Evolutionary conservation across 2,113 vertebrate genomes (phyloP).

Genomic region (Scortum barcoo): DNA sequence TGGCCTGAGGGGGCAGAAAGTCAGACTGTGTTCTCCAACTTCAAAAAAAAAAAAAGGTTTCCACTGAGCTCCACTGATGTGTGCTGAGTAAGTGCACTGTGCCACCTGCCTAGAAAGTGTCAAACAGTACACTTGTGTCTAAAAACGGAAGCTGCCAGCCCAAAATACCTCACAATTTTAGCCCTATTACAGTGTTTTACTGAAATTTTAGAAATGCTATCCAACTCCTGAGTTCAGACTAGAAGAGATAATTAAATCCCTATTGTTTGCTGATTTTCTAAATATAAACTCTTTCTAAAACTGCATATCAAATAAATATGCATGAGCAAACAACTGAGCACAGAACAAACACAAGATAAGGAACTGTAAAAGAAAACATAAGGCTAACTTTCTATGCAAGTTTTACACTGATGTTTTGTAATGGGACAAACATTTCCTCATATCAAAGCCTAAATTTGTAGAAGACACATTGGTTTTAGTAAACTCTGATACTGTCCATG

Average conservation of each 20-base stretch:
- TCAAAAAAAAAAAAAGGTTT: background rate
- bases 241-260: conserved; percentile 20
- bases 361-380: background rate
- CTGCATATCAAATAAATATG: conserved; percentile 22
- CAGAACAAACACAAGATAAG: background rate
- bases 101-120: background rate
- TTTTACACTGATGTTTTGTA: too few relatives aligned
- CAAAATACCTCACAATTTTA: background rate
- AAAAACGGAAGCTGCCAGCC: background rate
- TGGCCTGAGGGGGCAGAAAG: background rate
- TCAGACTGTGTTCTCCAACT: background rate
- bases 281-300: conserved; percentile 18
- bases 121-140: background rate
- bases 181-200: background rate
- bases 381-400: too few relatives aligned
- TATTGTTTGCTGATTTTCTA: conserved; percentile 23
- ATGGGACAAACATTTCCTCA: too few relatives aligned
- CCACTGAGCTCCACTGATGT: background rate
- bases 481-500: background rate
- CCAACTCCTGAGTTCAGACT: background rate
- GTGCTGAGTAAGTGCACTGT: background rate
- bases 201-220: background rate
- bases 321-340: background rate
- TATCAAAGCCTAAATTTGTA: background rate
- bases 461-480: background rate